Base-by-base conservation (phyloP, 2,113 vertebrate genomes). In the Phalacrocorax carbo region DNA sequence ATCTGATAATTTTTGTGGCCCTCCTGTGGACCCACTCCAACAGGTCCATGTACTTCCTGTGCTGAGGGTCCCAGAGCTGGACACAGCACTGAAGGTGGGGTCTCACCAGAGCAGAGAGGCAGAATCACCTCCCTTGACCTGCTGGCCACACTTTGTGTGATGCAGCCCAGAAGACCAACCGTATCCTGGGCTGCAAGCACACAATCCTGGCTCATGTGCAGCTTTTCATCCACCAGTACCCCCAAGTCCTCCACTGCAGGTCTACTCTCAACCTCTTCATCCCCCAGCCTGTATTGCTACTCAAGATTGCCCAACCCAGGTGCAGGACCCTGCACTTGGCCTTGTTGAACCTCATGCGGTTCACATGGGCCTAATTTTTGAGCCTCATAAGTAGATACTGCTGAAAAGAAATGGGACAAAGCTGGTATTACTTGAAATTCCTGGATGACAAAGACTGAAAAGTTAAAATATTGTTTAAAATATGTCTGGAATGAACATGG, bases 31-130 rank as follows among this genome's bases (percentile, higher is more conserved):
- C 60, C 4, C 0, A 0, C 27, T 64, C 40, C 27, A 27, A 26
- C 20, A 73, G 10, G 20, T 54, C 48, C 49, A 9, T 11, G 21
- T 64, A 49, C 3, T 26, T 55, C 32, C 8, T 32, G 7, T 16
- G 5, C 3, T 30, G 25, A 10, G 11, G 15, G 1, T 25, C 1
- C 36, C 23, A 46, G 32, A 65, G 26, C 38, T 38, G 21, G 5
- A 46, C 0, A 2, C 34, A 75, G 10, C 0, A 38, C 49, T 27
- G 2, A 27, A 38, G 27, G 40, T 32, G 32, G 7, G 34, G 51
- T 40, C n/a, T 42, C n/a, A 40, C 23, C 23, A 58, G 42, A 27
- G n/a, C 1, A 3, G 34, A 68, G 40, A 32, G 62, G 15, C 9
- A 66, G 62, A 81, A 40, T 34, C 60, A 5, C 60, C 29, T 40